A percentile compares a stretch with the other conserved stretches of the same genome.
These are phyloP conservation scores for Coronaproctus castanopsis DNA, from an alignment of 2,888 invertebrate genomes.

Conservation along the genomic window DNA sequence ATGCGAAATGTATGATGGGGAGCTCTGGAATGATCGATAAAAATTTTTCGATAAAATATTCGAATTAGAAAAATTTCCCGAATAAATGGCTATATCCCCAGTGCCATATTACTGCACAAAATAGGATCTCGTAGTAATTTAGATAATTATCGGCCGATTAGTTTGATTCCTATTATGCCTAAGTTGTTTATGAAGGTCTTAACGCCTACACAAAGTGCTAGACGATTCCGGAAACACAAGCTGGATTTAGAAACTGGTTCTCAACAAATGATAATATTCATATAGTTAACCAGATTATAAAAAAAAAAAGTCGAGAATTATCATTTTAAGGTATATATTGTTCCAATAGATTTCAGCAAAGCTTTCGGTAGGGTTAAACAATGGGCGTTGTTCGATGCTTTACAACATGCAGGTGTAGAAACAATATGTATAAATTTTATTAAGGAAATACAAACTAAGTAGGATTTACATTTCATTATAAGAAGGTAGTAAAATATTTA, in stretches of 20 bases:
- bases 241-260: not conserved
- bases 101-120: not conserved
- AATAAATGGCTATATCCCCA: not conserved
- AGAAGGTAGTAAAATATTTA: not conserved
- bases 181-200: not conserved
- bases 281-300: not conserved
- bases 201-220: not conserved
- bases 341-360: not conserved
- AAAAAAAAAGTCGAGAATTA: not conserved
- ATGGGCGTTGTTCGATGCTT: not conserved
- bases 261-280: not conserved
- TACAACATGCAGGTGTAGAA: not conserved
- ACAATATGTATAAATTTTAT: not conserved
- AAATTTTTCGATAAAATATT: not conserved
- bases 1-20: not conserved
- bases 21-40: not conserved
- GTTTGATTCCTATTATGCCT: not conserved
- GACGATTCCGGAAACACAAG: not conserved
- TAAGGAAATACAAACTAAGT: not conserved
- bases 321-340: not conserved
- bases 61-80: not conserved
- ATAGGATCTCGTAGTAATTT: not conserved
- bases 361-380: not conserved
- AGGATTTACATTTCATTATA: not conserved
- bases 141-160: not conserved